These are phyloP conservation scores for Platorchestia sp. DNA, from an alignment of 1,140 invertebrate species.

Conservation along the genomic window DNA sequence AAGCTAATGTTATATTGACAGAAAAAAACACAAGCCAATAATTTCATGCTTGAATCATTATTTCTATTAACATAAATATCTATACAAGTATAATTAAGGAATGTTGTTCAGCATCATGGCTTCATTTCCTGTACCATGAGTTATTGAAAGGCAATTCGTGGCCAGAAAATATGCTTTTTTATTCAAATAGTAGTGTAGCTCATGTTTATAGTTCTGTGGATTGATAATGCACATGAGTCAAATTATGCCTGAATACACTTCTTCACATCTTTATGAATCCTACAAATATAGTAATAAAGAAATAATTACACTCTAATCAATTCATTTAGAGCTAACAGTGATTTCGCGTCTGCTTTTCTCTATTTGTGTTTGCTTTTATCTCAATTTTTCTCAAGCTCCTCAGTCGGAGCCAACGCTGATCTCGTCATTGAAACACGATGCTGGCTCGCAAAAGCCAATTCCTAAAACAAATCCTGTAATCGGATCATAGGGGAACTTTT, in stretches of 20 bases:
- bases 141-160: no score
- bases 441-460: not conserved
- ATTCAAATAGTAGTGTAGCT: no score
- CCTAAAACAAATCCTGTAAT: not conserved
- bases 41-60: no score
- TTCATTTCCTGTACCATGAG: no score
- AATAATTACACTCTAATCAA: not conserved
- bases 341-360: not conserved
- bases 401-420: not conserved
- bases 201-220: no score
- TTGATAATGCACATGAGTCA: no score
- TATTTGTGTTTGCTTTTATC: not conserved
- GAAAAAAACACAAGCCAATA: no score
- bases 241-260: not conserved
- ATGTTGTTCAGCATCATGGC: no score
- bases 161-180: no score
- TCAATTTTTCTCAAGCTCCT: not conserved
- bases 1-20: no score
- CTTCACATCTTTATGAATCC: not conserved
- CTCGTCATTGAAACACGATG: not conserved
- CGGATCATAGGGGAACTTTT: not conserved
- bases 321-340: not conserved
- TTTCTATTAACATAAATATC: no score
- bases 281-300: not conserved
- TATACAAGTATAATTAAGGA: no score